These are phyloP conservation scores for Agriopis leucophaearia DNA, from an alignment of 2,888 invertebrate genomes.

Conservation along the genomic window DNA sequence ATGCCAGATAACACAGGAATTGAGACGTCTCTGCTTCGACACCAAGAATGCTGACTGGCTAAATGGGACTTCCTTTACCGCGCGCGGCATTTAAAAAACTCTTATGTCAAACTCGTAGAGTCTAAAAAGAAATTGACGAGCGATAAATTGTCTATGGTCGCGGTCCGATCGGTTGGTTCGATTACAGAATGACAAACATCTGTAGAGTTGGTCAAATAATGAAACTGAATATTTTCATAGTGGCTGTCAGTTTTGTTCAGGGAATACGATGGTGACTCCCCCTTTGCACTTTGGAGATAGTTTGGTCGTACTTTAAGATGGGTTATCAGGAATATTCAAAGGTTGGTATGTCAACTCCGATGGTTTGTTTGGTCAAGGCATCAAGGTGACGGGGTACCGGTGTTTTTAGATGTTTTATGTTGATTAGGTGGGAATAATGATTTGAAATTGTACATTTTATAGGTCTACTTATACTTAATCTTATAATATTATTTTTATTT, in stretches of 20 bases:
- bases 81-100: conserved; percentile 33
- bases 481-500: neutral
- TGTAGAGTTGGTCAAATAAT: neutral
- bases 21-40: conserved; percentile 74
- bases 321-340: conserved; percentile 73
- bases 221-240: neutral
- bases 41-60: conserved; percentile 68
- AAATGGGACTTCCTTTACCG: conserved; percentile 35
- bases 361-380: conserved; percentile 56
- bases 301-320: conserved; percentile 56
- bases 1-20: conserved; percentile 75
- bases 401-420: conserved; percentile 42
- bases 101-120: conserved; percentile 47
- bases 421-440: conserved; percentile 37
- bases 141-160: conserved; percentile 41
- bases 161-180: conserved; percentile 67
- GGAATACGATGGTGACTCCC: neutral
- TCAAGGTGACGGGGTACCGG: conserved; percentile 47
- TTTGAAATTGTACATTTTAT: conserved; percentile 7
- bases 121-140: conserved; percentile 40
- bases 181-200: conserved; percentile 56
- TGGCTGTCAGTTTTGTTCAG: neutral
- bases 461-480: too few relatives aligned
- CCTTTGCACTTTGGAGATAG: neutral
- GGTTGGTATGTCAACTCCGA: conserved; percentile 66